Evolutionary conservation across 2,888 invertebrate species (phyloP), one percentile per base, ranked within the genome.

Genomic region (Pterostichus madidus): DNA sequence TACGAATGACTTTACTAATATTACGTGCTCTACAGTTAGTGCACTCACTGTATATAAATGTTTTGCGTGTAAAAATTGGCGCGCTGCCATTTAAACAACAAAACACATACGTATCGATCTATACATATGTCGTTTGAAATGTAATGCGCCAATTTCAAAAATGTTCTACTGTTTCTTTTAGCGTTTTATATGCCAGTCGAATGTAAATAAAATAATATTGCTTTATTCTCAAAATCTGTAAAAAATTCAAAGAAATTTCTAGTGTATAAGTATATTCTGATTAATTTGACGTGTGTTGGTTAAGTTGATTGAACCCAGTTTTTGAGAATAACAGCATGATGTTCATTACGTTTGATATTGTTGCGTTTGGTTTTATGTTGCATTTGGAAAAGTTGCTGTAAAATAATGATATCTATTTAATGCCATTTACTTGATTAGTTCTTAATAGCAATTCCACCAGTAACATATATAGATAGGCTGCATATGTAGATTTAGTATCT

Each of bases 401-500:
- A 75, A 82, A 82, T 82, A 77, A 83, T 83, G 83, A 83, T 81
- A 75, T 81, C 81, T 81, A 75, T 81, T 81, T 81, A 81, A 81
- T 53, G 61, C 75, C 73, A 81, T 59, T 81, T 73, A 81, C 75
- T 81, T 81, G 83, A 83, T 83, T 83, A 77, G 83, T 83, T 76
- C 76, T 46, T 83, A 64, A 77, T 81, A 81, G 81, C 73, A 73
- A 81, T 81, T 81, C 81, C 81, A 81, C 81, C 81, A 81, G 81
- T 81, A 81, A 75, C 80, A 80, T 80, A 75, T 81, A 73, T 81
- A 81, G 81, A 81, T 81, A 83, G 83, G 76, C 83, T 83, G 83
- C 83, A 83, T 83, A 83, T 68, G 77, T 83, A 83, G 83, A 83
- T 76, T 83, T 83, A 83, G 83, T 64, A 83, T 83, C 83, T 83